phyloP scores from a whole-genome alignment of 2,888 invertebrate species.

The Dioctria rufipes region DNA sequence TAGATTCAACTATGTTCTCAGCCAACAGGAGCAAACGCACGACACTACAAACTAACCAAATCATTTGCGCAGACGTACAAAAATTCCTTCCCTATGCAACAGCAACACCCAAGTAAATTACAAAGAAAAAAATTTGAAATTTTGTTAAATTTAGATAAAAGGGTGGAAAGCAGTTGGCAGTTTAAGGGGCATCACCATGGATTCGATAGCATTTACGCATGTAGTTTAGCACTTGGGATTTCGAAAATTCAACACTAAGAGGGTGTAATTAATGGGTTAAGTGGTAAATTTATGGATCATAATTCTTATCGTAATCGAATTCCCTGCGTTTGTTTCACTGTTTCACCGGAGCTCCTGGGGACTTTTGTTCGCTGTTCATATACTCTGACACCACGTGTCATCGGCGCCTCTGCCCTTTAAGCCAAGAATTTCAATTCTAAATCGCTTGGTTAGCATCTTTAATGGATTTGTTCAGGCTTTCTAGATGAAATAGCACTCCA shows the following conservation, averaged over 20 bases:
- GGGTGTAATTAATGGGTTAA: conserved; percentile 56
- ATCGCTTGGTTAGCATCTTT: conserved; percentile 23
- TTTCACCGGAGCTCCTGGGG: neutral
- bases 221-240: neutral
- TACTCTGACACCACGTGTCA: conserved; percentile 29
- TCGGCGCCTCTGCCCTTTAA: conserved; percentile 17
- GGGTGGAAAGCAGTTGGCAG: conserved; percentile 8
- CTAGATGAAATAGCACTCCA: conserved; percentile 13
- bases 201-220: conserved; percentile 17
- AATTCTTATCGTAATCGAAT: conserved; percentile 39
- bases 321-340: conserved; percentile 25
- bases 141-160: conserved; percentile 38
- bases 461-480: conserved; percentile 40
- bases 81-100: neutral
- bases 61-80: conserved; percentile 28
- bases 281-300: conserved; percentile 57
- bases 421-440: neutral
- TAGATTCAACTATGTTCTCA: neutral
- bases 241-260: conserved; percentile 21
- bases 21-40: neutral
- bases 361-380: neutral
- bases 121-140: conserved; percentile 14
- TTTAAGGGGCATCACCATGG: neutral
- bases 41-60: neutral
- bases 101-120: neutral